Evolutionary conservation across 2,888 invertebrate species (phyloP), one percentile per base, ranked within the genome.

Genomic region (Tanaodytes sp.): DNA sequence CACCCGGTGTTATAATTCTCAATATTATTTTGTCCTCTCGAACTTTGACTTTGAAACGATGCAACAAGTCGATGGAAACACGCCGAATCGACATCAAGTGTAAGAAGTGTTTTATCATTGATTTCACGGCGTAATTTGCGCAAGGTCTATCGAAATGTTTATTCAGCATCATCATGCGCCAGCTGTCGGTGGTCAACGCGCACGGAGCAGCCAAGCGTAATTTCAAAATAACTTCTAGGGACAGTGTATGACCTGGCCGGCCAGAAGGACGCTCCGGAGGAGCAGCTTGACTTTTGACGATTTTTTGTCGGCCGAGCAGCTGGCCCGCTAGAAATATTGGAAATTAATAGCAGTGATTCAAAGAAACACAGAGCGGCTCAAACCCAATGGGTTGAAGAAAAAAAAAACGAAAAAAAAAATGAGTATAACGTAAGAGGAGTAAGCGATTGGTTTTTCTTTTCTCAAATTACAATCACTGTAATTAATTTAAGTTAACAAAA

Each of bases 241-340:
- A 59, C 57, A 51, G 30, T 49, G 18, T 30, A 45, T 61, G 51
- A 51, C 43, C 62, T 31, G 66, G 19, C 45, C 62, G 55, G 62
- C 62, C 65, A 55, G 40, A 33, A 65, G 43, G 52, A 46, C 52
- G 49, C 46, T 18, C 43, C 37, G 66, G 59, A 66, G 69, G 59
- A 73, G 73, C 77, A 76, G 77, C 76, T 75, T 77, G 77, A 79
- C 80, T 78, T 77, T 76, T 73, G 76, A 74, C 74, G 74, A 80
- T 76, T 77, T 76, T 77, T 75, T 77, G 75, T 72, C 64, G 62
- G 61, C 57, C 57, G 65, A 63, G 76, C 81, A 82, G 81, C 81
- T 80, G 81, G 80, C 75, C 72, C 74, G 73, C 77, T 73, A 73
- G 73, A 73, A 77, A 79, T 79, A 81, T 81, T 79, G 79, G 77